Conservation (phyloP, 2,113 vertebrate species). For the Micromys minutus region DNA sequence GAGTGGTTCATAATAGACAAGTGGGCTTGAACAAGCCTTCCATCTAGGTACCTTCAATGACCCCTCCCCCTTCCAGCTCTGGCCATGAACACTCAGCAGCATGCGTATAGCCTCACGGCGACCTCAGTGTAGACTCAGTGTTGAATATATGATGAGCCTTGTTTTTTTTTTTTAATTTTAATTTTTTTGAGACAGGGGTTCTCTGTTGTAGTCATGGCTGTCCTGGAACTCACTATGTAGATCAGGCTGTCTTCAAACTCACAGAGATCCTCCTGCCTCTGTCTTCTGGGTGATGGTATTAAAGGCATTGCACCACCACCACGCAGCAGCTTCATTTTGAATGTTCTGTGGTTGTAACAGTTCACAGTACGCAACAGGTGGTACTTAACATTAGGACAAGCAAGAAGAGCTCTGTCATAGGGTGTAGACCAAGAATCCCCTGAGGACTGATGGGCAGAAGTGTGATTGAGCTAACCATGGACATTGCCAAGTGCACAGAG, state of each 20-base stretch:
- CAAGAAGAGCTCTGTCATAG: neutral
- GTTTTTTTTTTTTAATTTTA: neutral
- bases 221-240: neutral
- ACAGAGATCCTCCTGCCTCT: neutral
- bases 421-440: neutral
- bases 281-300: neutral
- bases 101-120: no score
- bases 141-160: no score
- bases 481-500: neutral
- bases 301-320: neutral
- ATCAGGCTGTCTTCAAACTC: neutral
- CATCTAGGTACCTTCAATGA: no score
- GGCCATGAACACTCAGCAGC: no score
- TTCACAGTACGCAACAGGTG: neutral
- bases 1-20: no score
- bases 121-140: no score
- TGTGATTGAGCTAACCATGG: neutral
- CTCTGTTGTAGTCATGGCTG: neutral
- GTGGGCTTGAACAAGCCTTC: no score
- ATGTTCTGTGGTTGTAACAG: constrained; percentile 1
- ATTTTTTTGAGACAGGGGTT: neutral
- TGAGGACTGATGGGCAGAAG: neutral
- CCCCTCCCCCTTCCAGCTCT: no score
- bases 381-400: neutral
- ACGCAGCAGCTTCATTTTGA: neutral